These are phyloP conservation scores for Lophotis ruficrista DNA, from an alignment of 2,113 vertebrate genomes.

Conservation along the genomic window DNA sequence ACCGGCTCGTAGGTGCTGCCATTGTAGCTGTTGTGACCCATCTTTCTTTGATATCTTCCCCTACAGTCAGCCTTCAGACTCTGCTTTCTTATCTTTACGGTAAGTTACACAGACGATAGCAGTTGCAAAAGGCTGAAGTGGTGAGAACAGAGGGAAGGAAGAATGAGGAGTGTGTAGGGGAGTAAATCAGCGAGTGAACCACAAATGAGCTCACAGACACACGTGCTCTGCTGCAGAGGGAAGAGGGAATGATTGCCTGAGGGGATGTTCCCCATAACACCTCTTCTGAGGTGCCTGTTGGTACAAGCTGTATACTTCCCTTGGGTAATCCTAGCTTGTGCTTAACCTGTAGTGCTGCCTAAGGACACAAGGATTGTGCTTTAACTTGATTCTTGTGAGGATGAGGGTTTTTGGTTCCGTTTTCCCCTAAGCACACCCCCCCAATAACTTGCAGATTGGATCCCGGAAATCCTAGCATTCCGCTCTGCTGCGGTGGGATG, in stretches of 20 bases:
- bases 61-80: neutral
- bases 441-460: neutral
- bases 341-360: neutral
- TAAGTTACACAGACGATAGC: fast-evolving
- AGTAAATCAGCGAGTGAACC: neutral
- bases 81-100: neutral
- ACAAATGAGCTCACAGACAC: no score
- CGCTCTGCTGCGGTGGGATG: neutral
- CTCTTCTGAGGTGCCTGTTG: neutral
- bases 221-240: neutral
- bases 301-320: neutral
- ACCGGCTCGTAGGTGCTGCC: neutral
- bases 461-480: neutral
- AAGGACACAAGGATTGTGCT: neutral
- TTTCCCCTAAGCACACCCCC: fast-evolving
- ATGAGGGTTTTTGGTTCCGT: neutral
- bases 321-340: neutral
- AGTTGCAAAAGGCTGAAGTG: neutral
- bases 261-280: neutral
- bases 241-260: neutral
- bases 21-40: neutral
- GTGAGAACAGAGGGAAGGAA: neutral
- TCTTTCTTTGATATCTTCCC: neutral
- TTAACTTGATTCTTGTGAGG: neutral
- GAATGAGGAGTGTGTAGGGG: neutral